phyloP scores from a whole-genome alignment of 2,113 vertebrate genomes.

The Pungitius pungitius region DNA sequence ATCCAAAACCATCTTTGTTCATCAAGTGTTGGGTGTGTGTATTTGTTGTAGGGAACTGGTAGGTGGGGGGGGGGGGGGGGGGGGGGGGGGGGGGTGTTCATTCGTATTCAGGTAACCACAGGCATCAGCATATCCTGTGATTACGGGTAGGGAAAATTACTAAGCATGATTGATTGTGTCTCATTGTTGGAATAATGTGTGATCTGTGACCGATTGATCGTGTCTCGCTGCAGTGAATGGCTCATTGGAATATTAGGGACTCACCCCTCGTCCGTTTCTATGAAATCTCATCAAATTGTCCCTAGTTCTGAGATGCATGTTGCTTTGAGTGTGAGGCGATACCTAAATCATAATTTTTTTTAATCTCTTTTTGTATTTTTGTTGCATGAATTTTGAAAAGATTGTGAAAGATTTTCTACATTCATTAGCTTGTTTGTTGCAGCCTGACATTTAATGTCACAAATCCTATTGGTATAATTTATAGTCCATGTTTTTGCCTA shows the following conservation, averaged over 20 bases:
- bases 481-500: not conserved
- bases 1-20: constrained; percentile 61
- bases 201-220: constrained; percentile 63
- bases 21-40: constrained; percentile 51
- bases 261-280: constrained; percentile 32
- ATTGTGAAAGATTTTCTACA: not conserved
- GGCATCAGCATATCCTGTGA: constrained; percentile 70
- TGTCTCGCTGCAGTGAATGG: constrained; percentile 25
- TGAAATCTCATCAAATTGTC: constrained; percentile 44
- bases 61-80: not conserved
- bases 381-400: not conserved
- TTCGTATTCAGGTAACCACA: constrained; percentile 73
- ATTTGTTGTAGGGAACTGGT: not conserved
- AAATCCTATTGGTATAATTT: not conserved
- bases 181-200: constrained; percentile 72
- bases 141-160: constrained; percentile 64
- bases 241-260: constrained; percentile 67
- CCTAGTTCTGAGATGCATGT: constrained; percentile 17
- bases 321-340: not conserved
- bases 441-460: constrained; percentile 4
- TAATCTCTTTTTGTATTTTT: too few relatives aligned
- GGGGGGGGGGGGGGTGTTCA: constrained; percentile 30
- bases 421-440: not conserved
- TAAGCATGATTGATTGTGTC: constrained; percentile 73
- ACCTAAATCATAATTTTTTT: not conserved